Percentiles rank a stretch among this genome's conserved stretches.
These are phyloP conservation scores for Lasioglossum marginatum DNA, from an alignment of 2,888 invertebrate species.

Conservation along the genomic window DNA sequence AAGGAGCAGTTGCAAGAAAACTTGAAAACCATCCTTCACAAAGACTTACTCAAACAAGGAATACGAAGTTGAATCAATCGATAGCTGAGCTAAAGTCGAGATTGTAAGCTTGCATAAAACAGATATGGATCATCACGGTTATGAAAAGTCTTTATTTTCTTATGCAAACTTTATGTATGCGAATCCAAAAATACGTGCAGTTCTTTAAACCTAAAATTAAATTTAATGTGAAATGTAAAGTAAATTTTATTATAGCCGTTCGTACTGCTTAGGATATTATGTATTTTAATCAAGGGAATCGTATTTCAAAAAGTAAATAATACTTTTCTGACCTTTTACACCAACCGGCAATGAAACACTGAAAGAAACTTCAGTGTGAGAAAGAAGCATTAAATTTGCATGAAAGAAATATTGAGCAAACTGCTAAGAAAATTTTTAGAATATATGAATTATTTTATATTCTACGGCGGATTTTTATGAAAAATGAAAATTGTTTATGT, in stretches of 20 bases:
- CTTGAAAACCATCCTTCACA: neutral
- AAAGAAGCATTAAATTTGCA: neutral
- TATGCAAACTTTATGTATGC: neutral
- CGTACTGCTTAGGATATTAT: neutral
- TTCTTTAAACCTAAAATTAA: neutral
- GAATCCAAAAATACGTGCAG: neutral
- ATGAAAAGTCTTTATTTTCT: neutral
- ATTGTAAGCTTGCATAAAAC: neutral
- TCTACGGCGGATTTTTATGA: no score
- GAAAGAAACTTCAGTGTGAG: neutral
- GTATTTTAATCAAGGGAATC: neutral
- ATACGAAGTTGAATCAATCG: slow-evolving; percentile 10
- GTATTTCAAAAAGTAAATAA: neutral
- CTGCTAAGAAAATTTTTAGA: neutral
- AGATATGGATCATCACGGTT: neutral
- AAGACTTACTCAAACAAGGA: slow-evolving; percentile 13
- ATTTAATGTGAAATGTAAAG: neutral
- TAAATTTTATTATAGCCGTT: neutral
- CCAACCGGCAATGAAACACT: neutral
- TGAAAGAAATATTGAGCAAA: neutral
- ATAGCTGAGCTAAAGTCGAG: slow-evolving; percentile 3
- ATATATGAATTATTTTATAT: neutral
- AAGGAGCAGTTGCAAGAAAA: slow-evolving; percentile 13
- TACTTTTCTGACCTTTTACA: neutral
- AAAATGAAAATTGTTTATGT: neutral